Conservation (phyloP, 35 echinoderm and acorn worm species). For the Eucidaris tribuloides region DNA sequence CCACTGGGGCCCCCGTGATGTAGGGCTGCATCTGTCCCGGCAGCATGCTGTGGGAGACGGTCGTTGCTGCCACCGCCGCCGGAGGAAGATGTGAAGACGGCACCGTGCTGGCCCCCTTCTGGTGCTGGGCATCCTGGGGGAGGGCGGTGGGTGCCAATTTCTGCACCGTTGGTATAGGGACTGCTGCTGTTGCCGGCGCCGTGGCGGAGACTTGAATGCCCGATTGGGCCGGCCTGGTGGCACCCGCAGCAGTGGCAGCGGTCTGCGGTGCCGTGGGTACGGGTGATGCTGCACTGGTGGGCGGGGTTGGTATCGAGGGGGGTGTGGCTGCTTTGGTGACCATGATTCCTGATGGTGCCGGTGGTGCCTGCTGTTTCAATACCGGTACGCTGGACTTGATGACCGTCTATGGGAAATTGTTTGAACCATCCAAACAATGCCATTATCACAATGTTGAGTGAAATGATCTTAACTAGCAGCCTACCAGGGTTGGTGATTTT, state of each 20-base stretch:
- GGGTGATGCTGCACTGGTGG: too few relatives aligned
- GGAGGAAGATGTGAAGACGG: conserved; percentile 34
- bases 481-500: too few relatives aligned
- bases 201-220: too few relatives aligned
- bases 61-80: not conserved
- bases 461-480: too few relatives aligned
- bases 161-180: conserved; percentile 1
- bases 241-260: too few relatives aligned
- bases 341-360: not conserved
- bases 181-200: too few relatives aligned
- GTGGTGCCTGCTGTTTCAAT: not conserved
- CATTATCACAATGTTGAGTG: too few relatives aligned
- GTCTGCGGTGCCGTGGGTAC: too few relatives aligned
- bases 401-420: too few relatives aligned
- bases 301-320: not conserved
- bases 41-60: not conserved
- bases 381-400: conserved; percentile 16
- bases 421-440: too few relatives aligned
- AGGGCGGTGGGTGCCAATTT: not conserved
- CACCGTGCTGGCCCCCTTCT: not conserved
- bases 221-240: too few relatives aligned
- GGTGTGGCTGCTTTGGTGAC: not conserved
- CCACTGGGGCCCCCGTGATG: not conserved
- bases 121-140: not conserved
- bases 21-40: not conserved